Evolutionary conservation across 2,113 vertebrate genomes (phyloP), one percentile per base, ranked within the genome.

Genomic region (Hystrix cristata): DNA sequence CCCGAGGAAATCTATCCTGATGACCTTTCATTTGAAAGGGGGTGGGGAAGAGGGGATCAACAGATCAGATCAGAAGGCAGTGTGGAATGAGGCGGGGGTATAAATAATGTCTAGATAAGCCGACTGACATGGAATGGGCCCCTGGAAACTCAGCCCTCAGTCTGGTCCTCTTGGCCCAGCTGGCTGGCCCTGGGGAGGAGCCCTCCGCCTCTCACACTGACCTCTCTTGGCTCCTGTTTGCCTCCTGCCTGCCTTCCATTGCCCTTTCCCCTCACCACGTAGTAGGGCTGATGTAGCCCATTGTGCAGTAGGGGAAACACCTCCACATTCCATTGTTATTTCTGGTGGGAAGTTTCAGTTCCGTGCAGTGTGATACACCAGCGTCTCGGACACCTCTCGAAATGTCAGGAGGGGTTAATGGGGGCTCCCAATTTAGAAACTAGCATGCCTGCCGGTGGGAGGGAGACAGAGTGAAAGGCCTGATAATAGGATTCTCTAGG

Each of bases 91-190:
- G 93, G 88, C 91, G 92, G 91, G 93, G 94, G 97, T 97, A 96
- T 97, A 98, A 97, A 98, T 98, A 90, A 96, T 97, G 94, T 72
- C 81, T 94, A 95, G 95, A 94, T 95, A 78, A 98, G 88, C 96
- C 43, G 19, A 84, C 76, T 94, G 88, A 96, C 83, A 78, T 94
- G 91, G 69, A 96, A 96, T 94, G 95, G 91, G 94, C 55, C 65
- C 43, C 69, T 95, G 95, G 76, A 92, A 98, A 65, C 67, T 76
- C 93, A 71, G 84, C 19, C 72, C 38, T 95, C 29, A n/a, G 59
- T 94, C 88, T 92, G 88, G 5, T 43, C 90, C 59, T 91, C 55
- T 95, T 96, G 71, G 95, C 48, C 72, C 55, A 90, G 64, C 92
- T 95, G 94, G 64, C 65, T 82, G 78, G 71, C 46, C 87, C 65